These are phyloP conservation scores for Chloromyia formosa DNA, from an alignment of 2,888 invertebrate genomes.

Conservation along the genomic window DNA sequence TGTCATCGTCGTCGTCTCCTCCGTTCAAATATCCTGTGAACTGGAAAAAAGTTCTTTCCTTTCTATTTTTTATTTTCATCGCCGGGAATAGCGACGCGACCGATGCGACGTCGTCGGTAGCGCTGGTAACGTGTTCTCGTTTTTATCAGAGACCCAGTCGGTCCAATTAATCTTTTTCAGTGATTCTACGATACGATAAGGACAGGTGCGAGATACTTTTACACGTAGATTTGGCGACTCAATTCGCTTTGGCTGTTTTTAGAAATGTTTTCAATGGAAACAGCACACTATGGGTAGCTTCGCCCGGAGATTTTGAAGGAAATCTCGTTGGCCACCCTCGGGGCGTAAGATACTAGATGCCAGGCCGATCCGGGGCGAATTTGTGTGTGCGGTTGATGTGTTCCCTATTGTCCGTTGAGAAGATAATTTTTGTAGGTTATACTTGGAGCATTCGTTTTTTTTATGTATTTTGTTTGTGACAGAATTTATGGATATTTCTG, in stretches of 20 bases:
- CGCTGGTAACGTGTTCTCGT: neutral
- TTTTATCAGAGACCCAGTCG: conserved; percentile 27
- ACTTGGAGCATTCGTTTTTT: neutral
- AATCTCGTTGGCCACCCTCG: neutral
- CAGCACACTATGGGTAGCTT: too few relatives aligned
- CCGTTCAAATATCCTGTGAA: conserved; percentile 11
- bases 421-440: conserved; percentile 24
- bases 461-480: neutral
- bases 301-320: neutral
- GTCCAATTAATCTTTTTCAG: conserved; percentile 39
- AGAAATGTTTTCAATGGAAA: neutral
- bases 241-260: neutral
- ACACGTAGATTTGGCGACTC: conserved; percentile 2
- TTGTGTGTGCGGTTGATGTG: neutral
- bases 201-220: conserved; percentile 27
- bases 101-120: neutral
- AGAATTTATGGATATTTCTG: conserved; percentile 5
- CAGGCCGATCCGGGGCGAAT: neutral
- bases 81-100: too few relatives aligned
- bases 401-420: conserved; percentile 14
- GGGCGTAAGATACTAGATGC: neutral
- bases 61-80: too few relatives aligned
- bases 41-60: conserved; percentile 20
- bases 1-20: neutral
- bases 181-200: conserved; percentile 28